Base-by-base conservation (phyloP, 2,888 invertebrate genomes). In the Hartigia nigra region DNA sequence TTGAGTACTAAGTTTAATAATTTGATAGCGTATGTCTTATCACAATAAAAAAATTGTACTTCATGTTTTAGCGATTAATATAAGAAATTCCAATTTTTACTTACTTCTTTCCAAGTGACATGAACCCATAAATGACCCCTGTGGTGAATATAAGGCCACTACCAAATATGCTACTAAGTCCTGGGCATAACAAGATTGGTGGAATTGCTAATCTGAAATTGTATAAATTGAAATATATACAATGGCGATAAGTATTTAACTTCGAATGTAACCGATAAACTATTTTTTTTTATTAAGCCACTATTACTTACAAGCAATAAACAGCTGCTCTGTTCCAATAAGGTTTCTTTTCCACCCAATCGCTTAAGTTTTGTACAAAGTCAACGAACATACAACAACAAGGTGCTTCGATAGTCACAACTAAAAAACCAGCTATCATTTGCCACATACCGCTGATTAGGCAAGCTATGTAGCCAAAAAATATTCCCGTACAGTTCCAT, bases 351-450 rank as follows among this genome's bases (percentile, higher is more conserved):
- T 98, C 98, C 77, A 97, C 95, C 93, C 95, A 95, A 88, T 95
- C 95, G 80, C 97, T 96, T 78, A 98, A 93, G 81, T 94, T 94
- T 92, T 97, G 97, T 79, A 99, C 98, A 93, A 97, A 97, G 90
- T 98, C 99, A 84, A 99, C 95, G 92, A 98, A 99, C 93, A 98
- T 94, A 92, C 98, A 99, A 92, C 98, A 99, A 92, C 97, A 99
- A 0, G 99, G 99, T 70, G 99, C 98, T 92, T 99, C 99, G 88
- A 98, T 94, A 74, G 96, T 95, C 85, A 98, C 94, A 81, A 97
- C 95, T 82, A 97, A 89, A 92, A 99, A 98, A 70, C 98, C 99
- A 82, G 96, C 95, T 82, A 98, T 88, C 95, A 98, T 96, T 93
- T 97, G 97, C 94, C 96, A 95, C 87, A 97, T 94, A 82, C 97